Base-by-base conservation (phyloP, 1,140 invertebrate species). In the Chymomyza costata region DNA sequence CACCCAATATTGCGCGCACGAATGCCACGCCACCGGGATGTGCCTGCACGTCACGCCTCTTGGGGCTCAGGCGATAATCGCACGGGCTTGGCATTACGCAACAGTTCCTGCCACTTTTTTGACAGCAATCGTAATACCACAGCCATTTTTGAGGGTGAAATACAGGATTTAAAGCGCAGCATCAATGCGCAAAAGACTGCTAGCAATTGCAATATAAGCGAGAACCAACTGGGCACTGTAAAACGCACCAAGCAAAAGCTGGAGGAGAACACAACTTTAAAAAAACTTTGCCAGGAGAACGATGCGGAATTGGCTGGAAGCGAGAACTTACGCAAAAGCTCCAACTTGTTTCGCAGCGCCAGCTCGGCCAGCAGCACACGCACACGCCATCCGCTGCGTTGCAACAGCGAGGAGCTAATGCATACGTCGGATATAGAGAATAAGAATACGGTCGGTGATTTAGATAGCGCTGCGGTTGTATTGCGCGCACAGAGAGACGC, bases 61-160 rank as follows among this genome's bases (percentile, higher is more conserved):
- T 94, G 93, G 93, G 93, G 93, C 39, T 93, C 91, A 2, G 90
- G 90, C 25, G 92, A 93, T 18, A 90, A 89, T 48, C 85, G 89
- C 16, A 89, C 88, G 3, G 89, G 88, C 1, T 56, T 90, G 28
- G 90, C 91, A 1, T 91, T 92, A 11, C 86, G 92, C 19, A 93
- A 93, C 54, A 92, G 91, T 81, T 93, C 91, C 2, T 92, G 91
- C 89, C 91, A 91, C 1, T 92, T 92, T 6, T 93, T 92, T 65
- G 92, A 93, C 58, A 90, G 91, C 38, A 84, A 85, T 39, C 83
- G 83, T 35, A 84, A 84, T 17, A 73, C 64, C 10, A 81, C 76
- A 14, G 68, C 69, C 39, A 85, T 85, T 43, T 68, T 85, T 8
- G 83, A 85, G 43, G 83, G 83, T 13, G 76, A 83, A 55, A 84